A percentile compares a stretch with the other conserved stretches of the same genome.
These are phyloP conservation scores for Chionomys nivalis DNA, from an alignment of 2,113 vertebrate species.

Conservation along the genomic window DNA sequence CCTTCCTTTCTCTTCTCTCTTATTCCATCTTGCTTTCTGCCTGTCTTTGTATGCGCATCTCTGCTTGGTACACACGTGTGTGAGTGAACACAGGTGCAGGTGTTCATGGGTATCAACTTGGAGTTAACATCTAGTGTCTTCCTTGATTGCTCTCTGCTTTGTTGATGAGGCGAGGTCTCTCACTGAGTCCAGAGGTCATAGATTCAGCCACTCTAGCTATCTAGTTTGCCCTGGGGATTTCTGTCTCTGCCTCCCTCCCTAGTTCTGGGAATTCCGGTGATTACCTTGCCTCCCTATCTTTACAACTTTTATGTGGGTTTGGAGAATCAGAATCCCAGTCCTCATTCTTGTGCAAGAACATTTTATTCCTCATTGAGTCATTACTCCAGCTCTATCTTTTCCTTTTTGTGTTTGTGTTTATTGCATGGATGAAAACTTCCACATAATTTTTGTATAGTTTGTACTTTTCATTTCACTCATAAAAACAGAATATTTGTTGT, in stretches of 20 bases:
- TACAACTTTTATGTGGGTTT: not conserved
- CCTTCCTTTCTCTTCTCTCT: not conserved
- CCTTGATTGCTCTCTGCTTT: not conserved
- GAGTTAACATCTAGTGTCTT: not conserved
- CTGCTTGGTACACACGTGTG: not conserved
- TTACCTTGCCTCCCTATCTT: not conserved
- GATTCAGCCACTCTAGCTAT: not conserved
- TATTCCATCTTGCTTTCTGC: not conserved
- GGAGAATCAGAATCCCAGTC: not conserved
- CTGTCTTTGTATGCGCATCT: not conserved
- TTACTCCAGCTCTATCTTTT: not conserved
- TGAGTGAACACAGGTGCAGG: not conserved
- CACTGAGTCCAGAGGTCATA: not conserved
- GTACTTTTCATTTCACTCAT: not conserved
- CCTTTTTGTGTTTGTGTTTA: not conserved
- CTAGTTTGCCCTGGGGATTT: not conserved
- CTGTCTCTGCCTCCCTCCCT: not conserved
- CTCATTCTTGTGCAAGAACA: not conserved
- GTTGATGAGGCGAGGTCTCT: not conserved
- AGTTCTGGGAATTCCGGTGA: not conserved
- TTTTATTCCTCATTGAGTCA: not conserved
- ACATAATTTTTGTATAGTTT: constrained; percentile 1
- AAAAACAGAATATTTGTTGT: not conserved
- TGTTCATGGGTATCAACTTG: not conserved
- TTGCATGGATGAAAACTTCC: not conserved